Evolutionary conservation across 2,797 vertebrate genomes (phyloP).

Genomic region (Sphaeramia orbicularis): DNA sequence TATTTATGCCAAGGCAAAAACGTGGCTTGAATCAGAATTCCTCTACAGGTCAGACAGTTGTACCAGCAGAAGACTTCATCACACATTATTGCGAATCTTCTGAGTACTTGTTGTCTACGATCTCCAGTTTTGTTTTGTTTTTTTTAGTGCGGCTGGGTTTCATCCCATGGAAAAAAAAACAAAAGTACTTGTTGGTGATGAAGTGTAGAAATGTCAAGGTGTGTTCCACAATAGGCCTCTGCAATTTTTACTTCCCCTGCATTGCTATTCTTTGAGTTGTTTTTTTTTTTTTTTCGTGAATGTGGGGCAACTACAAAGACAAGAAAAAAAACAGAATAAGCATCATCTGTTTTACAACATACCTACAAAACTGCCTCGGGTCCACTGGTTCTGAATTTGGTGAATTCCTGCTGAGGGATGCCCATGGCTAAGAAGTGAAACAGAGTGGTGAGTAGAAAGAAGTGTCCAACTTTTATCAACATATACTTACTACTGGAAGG

Average conservation of each 20-base stretch:
- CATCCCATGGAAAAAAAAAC: slow-evolving; percentile 43
- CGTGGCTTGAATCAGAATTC: slow-evolving; percentile 77
- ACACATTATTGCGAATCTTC: slow-evolving; percentile 55
- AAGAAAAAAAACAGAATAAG: slow-evolving; percentile 18
- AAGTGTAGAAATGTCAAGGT: slow-evolving; percentile 34
- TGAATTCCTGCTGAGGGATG: slow-evolving; percentile 9
- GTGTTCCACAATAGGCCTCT: slow-evolving; percentile 39
- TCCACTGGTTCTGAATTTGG: slow-evolving; percentile 27
- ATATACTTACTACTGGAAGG: slow-evolving; percentile 8
- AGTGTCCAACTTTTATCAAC: slow-evolving; percentile 34
- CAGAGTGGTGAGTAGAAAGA: slow-evolving; percentile 61
- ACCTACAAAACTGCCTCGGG: neutral
- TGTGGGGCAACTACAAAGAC: slow-evolving; percentile 12
- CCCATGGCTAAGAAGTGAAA: slow-evolving; percentile 35
- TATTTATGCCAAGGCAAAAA: slow-evolving; percentile 55
- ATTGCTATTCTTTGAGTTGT: slow-evolving; percentile 8
- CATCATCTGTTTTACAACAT: slow-evolving; percentile 10
- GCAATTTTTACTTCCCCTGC: slow-evolving; percentile 5
- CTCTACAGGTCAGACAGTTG: slow-evolving; percentile 75
- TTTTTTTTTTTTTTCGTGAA: slow-evolving; percentile 15
- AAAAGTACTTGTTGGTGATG: slow-evolving; percentile 28
- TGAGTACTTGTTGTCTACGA: slow-evolving; percentile 27
- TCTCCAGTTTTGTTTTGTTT: too few species aligned
- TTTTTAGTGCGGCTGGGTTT: slow-evolving; percentile 37
- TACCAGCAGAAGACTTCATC: slow-evolving; percentile 59